Evolutionary conservation across 2,888 invertebrate species (phyloP).

Genomic region (Drosophila histrio): DNA sequence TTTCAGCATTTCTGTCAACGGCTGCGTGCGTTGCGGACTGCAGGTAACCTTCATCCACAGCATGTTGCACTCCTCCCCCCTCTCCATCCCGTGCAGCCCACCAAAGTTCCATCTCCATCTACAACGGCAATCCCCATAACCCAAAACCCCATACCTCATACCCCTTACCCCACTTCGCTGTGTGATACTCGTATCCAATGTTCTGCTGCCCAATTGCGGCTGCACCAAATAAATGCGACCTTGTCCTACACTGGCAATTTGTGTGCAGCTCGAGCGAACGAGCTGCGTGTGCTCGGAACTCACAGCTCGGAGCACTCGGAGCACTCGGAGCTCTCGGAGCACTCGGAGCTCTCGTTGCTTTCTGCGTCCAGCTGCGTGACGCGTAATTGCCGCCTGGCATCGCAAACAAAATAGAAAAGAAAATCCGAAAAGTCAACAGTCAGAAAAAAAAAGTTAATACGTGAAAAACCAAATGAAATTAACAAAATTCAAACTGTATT

Average conservation of each 20-base stretch:
- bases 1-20: slow-evolving; percentile 58
- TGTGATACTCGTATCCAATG: slow-evolving; percentile 5
- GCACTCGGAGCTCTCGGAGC: slow-evolving; percentile 7
- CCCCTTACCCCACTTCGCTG: background rate
- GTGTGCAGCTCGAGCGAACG: slow-evolving; percentile 49
- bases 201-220: slow-evolving; percentile 65
- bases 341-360: slow-evolving; percentile 26
- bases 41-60: slow-evolving; percentile 72
- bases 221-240: slow-evolving; percentile 78
- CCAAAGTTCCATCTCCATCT: background rate
- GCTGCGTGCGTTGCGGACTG: slow-evolving; percentile 25
- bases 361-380: slow-evolving; percentile 73
- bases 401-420: slow-evolving; percentile 36
- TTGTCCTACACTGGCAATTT: slow-evolving; percentile 78
- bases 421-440: slow-evolving; percentile 8
- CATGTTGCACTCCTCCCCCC: slow-evolving; percentile 18
- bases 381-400: slow-evolving; percentile 66
- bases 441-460: background rate
- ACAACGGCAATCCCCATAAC: background rate
- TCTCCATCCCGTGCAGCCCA: background rate
- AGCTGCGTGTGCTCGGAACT: slow-evolving; percentile 42
- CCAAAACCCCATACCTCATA: background rate
- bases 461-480: background rate
- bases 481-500: background rate
- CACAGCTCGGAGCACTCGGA: slow-evolving; percentile 13